These are phyloP conservation scores for Drosophila pandora DNA, from an alignment of 1,140 invertebrate species.

Conservation along the genomic window DNA sequence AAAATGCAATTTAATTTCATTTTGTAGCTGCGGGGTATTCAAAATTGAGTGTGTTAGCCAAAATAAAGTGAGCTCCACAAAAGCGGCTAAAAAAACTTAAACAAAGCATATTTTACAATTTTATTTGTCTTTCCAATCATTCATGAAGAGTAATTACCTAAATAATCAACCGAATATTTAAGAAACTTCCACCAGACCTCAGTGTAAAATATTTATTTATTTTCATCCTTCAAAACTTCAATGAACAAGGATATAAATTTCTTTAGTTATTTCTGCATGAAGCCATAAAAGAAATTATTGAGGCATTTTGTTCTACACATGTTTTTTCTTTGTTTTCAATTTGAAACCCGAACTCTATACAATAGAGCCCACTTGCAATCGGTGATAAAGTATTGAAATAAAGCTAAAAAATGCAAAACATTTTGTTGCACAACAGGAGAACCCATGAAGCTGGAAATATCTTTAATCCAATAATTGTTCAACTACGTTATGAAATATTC, in stretches of 20 bases:
- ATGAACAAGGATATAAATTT: constrained; percentile 4
- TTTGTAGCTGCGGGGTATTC: constrained; percentile 17
- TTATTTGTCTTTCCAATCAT: constrained; percentile 5
- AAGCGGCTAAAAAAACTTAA: not conserved
- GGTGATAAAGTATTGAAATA: constrained; percentile 20
- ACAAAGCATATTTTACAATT: not conserved
- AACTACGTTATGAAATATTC: constrained; percentile 37
- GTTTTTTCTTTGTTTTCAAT: constrained; percentile 16
- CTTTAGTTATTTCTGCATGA: constrained; percentile 5
- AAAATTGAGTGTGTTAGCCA: constrained; percentile 7
- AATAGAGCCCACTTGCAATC: constrained; percentile 18
- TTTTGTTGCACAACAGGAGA: constrained; percentile 16
- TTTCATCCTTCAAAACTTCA: not conserved
- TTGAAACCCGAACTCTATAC: constrained; percentile 12
- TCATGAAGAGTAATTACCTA: constrained; percentile 26
- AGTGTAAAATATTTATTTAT: constrained; percentile 4
- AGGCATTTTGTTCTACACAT: constrained; percentile 24
- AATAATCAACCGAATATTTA: constrained; percentile 12
- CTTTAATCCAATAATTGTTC: constrained; percentile 32
- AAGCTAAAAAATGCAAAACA: constrained; percentile 3
- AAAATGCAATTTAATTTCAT: constrained; percentile 33
- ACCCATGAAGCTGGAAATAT: constrained; percentile 15
- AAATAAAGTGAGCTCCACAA: not conserved
- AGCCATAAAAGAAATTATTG: constrained; percentile 33
- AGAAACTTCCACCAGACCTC: constrained; percentile 4